Percentiles rank a stretch among this genome's conserved stretches.
These are phyloP conservation scores for Mustelus asterias DNA, from an alignment of 2,113 vertebrate genomes.

Conservation along the genomic window DNA sequence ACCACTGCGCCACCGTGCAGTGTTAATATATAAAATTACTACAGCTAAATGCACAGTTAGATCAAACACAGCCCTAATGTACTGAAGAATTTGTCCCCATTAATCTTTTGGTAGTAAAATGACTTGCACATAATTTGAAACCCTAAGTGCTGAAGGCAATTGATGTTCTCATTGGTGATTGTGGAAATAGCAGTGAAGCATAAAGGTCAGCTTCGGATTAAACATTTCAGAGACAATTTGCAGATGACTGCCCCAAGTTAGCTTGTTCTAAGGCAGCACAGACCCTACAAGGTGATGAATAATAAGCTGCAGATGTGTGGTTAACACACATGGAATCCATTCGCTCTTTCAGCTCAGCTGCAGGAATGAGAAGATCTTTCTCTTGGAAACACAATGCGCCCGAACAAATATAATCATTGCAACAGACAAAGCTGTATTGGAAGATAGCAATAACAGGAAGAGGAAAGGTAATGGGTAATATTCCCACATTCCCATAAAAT, in stretches of 20 bases:
- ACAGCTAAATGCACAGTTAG: neutral
- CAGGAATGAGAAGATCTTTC: neutral
- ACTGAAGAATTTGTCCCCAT: neutral
- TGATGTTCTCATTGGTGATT: neutral
- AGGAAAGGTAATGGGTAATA: neutral
- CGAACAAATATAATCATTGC: neutral
- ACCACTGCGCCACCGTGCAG: no score
- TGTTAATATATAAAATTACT: constrained; percentile 7
- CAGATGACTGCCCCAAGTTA: neutral
- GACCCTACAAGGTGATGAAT: neutral
- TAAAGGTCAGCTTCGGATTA: neutral
- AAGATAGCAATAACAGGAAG: neutral
- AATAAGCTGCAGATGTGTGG: constrained; percentile 27
- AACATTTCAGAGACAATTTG: neutral
- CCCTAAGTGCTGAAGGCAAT: neutral
- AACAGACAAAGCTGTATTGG: neutral
- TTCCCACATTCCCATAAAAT: no score
- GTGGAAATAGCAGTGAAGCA: neutral
- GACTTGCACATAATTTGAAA: neutral
- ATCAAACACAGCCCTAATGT: neutral
- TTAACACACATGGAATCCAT: constrained; percentile 1
- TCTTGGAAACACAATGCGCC: neutral
- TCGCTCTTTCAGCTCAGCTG: neutral
- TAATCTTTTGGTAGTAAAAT: neutral
- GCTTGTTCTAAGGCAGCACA: neutral